phyloP scores from a whole-genome alignment of 2,797 vertebrate species.

The Rhinichthys osculus region DNA sequence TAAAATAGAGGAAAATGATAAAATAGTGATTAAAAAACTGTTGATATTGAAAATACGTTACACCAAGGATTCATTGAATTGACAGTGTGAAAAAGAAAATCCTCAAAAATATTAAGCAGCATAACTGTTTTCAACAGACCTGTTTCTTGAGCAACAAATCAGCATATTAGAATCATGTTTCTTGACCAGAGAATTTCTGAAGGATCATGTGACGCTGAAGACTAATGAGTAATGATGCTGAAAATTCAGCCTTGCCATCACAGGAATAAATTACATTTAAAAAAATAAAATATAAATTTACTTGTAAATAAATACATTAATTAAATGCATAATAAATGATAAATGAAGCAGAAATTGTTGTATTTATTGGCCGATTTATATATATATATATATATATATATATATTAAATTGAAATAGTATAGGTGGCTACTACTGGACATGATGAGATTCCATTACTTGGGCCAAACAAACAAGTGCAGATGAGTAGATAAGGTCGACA shows the following conservation, averaged over 20 bases:
- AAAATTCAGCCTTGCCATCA: not conserved
- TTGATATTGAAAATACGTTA: not conserved
- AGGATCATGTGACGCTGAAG: not conserved
- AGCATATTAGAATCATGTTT: not conserved
- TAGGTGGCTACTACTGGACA: not conserved
- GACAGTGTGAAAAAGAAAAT: no score
- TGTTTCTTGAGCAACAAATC: not conserved
- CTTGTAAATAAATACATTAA: not conserved
- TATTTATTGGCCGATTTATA: not conserved
- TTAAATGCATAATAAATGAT: not conserved
- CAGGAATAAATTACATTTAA: not conserved
- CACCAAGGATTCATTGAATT: not conserved
- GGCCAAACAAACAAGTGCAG: conserved; percentile 46
- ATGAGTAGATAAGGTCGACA: conserved; percentile 38
- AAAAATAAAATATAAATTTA: no score
- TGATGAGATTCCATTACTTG: conserved; percentile 35
- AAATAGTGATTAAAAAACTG: not conserved
- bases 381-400: not conserved
- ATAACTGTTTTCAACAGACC: not conserved
- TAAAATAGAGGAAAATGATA: not conserved
- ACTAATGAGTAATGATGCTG: not conserved
- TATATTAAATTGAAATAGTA: not conserved
- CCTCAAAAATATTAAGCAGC: not conserved
- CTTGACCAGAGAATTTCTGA: not conserved
- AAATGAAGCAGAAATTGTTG: not conserved